A percentile compares a stretch with the other conserved stretches of the same genome.
Evolutionary conservation across 92 coral and sea anemone species (phyloP).

Genomic region (Muricea muricata): DNA sequence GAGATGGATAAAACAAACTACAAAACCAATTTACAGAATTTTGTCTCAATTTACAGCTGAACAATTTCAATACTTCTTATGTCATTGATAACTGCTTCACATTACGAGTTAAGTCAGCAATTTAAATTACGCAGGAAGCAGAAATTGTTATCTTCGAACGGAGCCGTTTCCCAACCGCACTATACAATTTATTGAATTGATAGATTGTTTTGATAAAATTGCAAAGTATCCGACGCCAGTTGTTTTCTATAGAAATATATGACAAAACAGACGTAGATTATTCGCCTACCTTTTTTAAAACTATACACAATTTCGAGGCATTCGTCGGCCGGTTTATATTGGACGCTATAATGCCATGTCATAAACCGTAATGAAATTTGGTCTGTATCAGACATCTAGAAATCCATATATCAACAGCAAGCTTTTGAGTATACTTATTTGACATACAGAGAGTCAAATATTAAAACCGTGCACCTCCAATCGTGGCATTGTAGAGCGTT

Average conservation of each 20-base stretch:
- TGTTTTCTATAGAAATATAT: not conserved
- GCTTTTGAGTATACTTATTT: not conserved
- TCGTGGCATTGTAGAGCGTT: not conserved
- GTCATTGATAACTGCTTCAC: not conserved
- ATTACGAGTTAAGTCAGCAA: not conserved
- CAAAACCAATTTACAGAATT: not conserved
- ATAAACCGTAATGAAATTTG: not conserved
- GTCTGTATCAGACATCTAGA: not conserved
- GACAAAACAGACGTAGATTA: not conserved
- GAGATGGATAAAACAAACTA: not conserved
- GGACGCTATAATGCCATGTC: not conserved
- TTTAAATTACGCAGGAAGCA: not conserved
- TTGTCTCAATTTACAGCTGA: not conserved
- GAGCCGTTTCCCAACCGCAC: not conserved
- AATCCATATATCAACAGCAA: conserved; percentile 11
- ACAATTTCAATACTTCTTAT: not conserved
- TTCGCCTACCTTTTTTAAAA: not conserved
- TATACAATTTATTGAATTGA: not conserved
- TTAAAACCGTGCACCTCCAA: not conserved
- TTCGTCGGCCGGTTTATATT: not conserved
- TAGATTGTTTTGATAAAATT: not conserved
- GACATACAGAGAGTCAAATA: not conserved
- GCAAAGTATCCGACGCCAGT: not conserved
- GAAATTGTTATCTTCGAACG: not conserved
- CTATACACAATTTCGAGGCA: not conserved